Evolutionary conservation across 2,797 vertebrate species (phyloP), one percentile per base, ranked within the genome.

Genomic region (Kryptolebias ocellatus): DNA sequence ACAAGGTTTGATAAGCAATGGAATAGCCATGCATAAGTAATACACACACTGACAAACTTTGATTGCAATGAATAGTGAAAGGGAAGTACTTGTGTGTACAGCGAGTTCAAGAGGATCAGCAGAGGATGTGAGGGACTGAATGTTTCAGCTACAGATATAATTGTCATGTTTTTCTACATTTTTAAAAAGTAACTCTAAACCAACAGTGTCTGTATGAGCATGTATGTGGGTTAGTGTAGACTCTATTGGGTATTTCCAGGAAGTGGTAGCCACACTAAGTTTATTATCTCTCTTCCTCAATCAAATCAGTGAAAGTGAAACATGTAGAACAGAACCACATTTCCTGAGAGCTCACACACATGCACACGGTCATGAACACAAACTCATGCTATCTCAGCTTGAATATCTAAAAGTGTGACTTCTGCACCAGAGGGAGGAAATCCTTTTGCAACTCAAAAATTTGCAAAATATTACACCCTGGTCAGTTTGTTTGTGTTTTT

Each of bases 281-380:
- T 89, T 84, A 88, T 90, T 86, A 84, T 90, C 69, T 70, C 78
- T 74, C 74, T 78, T 78, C 80, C 75, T 83, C 76, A 90, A 93
- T 92, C 85, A 88, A 88, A 90, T 92, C 84, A 90, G 77, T 39
- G 72, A 86, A 54, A 81, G 81, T 78, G 79, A 76, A 83, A 85
- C 85, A 87, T 87, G 87, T 78, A 64, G 70, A 79, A 76, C 83
- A 85, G 66, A 68, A 75, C 67, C 79, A 67, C 67, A 56, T 83
- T 90, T 90, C 85, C 86, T 87, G 72, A 54, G 37, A 66, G 45
- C 67, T 20, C n/a, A 55, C 47, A 56, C 62, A 51, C 34, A n/a
- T n/a, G 49, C 51, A 7, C 52, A 49, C 50, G 62, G 28, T 42
- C 54, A 16, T 2, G 18, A n/a, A 15, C 60, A 50, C 5, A 9